phyloP scores from a whole-genome alignment of 2,888 invertebrate species.

The Spisula subtruncata region DNA sequence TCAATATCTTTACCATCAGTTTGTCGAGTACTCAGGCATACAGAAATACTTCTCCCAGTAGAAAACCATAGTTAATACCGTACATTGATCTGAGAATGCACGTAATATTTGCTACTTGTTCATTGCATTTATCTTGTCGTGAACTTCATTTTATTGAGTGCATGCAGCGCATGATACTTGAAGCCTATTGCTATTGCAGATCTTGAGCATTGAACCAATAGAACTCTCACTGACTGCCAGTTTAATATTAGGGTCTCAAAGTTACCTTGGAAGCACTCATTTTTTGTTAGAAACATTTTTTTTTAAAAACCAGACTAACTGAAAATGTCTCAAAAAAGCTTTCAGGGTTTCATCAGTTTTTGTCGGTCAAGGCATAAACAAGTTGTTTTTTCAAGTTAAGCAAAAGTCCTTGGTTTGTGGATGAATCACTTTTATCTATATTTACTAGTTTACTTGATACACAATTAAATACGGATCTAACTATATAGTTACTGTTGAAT shows the following conservation, averaged over 20 bases:
- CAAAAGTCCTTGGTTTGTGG: not conserved
- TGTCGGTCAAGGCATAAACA: not conserved
- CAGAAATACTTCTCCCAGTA: not conserved
- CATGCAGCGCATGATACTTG: not conserved
- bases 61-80: not conserved
- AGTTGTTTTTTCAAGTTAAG: not conserved
- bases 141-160: constrained; percentile 26
- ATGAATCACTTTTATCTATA: not conserved
- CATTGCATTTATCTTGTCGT: not conserved
- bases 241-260: not conserved
- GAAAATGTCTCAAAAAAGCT: too few relatives aligned
- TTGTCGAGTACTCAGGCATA: not conserved
- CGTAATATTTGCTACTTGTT: constrained; percentile 8
- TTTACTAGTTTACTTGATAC: not conserved
- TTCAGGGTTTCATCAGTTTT: too few relatives aligned
- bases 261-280: not conserved
- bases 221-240: not conserved
- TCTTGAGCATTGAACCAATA: not conserved
- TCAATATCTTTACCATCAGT: not conserved
- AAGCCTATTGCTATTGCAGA: not conserved
- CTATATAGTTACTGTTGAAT: constrained; percentile 13
- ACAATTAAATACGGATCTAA: constrained; percentile 8
- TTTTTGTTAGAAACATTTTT: not conserved
- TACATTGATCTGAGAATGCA: not conserved
- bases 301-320: too few relatives aligned